phyloP scores from a whole-genome alignment of 2,888 invertebrate genomes.

The Anticlea derivata region DNA sequence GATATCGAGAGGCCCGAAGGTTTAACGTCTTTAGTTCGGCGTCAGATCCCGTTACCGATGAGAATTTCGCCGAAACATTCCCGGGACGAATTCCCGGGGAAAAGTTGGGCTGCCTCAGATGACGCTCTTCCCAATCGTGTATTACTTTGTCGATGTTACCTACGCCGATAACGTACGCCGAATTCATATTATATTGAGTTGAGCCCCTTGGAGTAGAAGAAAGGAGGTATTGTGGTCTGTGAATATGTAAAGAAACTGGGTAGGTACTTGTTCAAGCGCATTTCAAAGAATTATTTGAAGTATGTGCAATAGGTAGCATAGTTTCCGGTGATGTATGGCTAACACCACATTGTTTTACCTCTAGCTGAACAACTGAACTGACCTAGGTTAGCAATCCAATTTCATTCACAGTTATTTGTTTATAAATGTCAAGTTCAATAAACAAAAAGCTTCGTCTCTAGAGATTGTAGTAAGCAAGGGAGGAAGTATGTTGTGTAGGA shows the following conservation, averaged over 20 bases:
- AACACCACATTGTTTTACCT: too few relatives aligned
- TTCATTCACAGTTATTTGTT: neutral
- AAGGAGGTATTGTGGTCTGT: neutral
- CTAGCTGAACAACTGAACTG: neutral
- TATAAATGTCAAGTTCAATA: slow-evolving; percentile 2
- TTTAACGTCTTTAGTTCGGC: slow-evolving; percentile 75
- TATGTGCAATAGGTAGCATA: too few relatives aligned
- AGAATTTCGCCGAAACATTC: slow-evolving; percentile 73
- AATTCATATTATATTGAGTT: neutral
- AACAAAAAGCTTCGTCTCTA: slow-evolving; percentile 1
- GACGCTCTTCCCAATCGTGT: slow-evolving; percentile 33
- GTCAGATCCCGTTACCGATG: slow-evolving; percentile 52
- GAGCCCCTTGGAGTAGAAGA: neutral
- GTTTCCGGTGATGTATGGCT: too few relatives aligned
- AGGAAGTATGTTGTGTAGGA: neutral
- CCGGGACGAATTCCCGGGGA: slow-evolving; percentile 67
- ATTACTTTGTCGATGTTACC: slow-evolving; percentile 27
- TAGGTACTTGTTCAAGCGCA: too few relatives aligned
- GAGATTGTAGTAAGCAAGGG: neutral
- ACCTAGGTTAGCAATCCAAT: neutral
- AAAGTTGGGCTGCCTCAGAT: slow-evolving; percentile 56
- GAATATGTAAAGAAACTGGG: too few relatives aligned
- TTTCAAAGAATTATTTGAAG: too few relatives aligned
- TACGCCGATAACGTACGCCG: neutral
- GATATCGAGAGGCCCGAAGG: slow-evolving; percentile 50